Base-by-base conservation (phyloP, 2,113 vertebrate species). In the Fregetta grallaria region DNA sequence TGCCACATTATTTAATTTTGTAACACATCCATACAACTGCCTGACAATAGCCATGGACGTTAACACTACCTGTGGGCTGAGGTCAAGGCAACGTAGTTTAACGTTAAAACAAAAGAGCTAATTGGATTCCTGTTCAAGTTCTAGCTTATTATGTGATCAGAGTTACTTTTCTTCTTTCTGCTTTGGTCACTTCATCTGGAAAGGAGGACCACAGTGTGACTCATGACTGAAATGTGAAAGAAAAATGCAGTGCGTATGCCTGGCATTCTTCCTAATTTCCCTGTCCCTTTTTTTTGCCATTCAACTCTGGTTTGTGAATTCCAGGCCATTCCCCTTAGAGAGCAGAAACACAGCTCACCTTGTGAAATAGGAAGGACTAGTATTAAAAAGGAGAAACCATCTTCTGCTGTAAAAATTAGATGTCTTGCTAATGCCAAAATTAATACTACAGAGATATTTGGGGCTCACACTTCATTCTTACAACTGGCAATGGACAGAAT, bases 1-100 rank as follows among this genome's bases (percentile, higher is more conserved):
- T 96, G 94, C 93, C 95, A 97, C 96, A 71, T 96, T 93, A 94
- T 95, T 97, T 97, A 95, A 97, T 97, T 97, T 96, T 88, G 93
- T 91, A 97, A 95, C 93, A 95, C 95, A 90, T 97, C 95, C 92
- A 91, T 94, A 95, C 87, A 71, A 88, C 78, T 68, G 84, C 78
- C 96, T 97, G 96, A 97, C 96, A 97, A 97, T 76, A 95, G 91
- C 81, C 93, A 86, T 7, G 89, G 96, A 95, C 32, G 11, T 77
- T 88, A 96, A 70, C 87, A 17, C 77, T 96, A 97, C 91, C 94
- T 96, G 94, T 82, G 95, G 89, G 95, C 96, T 93, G 81, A 78
- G 96, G 95, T 97, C 97, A 97, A 97, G 97, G 97, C 84, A 83
- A 83, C 0, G 17, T 38, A 83, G 74, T 73, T 94, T 66, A 91